phyloP scores from a whole-genome alignment of 2,113 vertebrate genomes.

The Haplochromis burtoni region DNA sequence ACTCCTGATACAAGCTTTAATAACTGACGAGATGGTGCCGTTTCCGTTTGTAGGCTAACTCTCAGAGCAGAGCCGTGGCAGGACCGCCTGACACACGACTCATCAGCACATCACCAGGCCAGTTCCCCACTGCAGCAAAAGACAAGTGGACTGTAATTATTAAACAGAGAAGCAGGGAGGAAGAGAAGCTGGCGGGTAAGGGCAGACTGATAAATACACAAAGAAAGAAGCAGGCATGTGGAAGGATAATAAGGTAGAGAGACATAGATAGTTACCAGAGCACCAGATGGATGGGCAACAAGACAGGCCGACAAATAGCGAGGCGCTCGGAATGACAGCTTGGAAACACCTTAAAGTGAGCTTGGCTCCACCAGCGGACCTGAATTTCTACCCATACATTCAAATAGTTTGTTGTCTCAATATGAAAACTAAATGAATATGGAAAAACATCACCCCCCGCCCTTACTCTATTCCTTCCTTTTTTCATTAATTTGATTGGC shows the following conservation, averaged over 20 bases:
- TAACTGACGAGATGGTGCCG: neutral
- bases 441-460: neutral
- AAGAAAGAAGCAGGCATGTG: constrained; percentile 38
- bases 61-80: neutral
- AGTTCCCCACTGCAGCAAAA: constrained; percentile 15
- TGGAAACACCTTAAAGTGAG: constrained; percentile 32
- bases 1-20: neutral
- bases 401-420: constrained; percentile 7
- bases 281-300: constrained; percentile 45
- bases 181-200: constrained; percentile 17
- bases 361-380: neutral
- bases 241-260: constrained; percentile 59
- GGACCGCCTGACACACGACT: neutral
- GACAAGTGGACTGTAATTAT: constrained; percentile 55
- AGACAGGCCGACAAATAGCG: constrained; percentile 59
- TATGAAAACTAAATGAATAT: neutral
- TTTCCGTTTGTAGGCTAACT: neutral
- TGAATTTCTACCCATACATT: constrained; percentile 5
- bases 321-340: constrained; percentile 32
- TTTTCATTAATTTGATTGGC: constrained; percentile 65
- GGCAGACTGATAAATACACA: constrained; percentile 55
- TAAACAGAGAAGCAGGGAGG: constrained; percentile 29
- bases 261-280: constrained; percentile 54
- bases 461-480: constrained; percentile 4
- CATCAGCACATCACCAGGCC: neutral